phyloP scores from a whole-genome alignment of 2,113 vertebrate species.

The Lanius ludovicianus region DNA sequence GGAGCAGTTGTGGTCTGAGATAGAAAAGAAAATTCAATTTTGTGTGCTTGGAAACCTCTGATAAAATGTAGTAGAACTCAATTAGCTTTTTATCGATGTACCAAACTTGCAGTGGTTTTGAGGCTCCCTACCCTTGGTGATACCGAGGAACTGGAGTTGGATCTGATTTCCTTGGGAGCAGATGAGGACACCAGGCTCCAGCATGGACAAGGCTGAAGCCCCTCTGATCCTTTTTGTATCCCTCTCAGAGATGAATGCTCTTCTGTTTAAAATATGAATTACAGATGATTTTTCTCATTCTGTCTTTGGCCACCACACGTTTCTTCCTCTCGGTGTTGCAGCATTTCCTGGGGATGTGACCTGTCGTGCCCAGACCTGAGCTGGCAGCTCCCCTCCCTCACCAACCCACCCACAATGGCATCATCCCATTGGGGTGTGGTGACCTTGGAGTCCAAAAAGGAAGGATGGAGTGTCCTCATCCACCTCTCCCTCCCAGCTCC shows the following conservation, averaged over 20 bases:
- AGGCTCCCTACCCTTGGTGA: not conserved
- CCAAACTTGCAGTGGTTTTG: not conserved
- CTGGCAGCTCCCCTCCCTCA: not conserved
- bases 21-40: not conserved
- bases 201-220: not conserved
- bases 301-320: not conserved
- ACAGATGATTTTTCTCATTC: not conserved
- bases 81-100: not conserved
- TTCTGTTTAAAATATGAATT: not conserved
- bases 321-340: not conserved
- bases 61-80: not conserved
- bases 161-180: not conserved
- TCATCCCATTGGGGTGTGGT: fast-evolving
- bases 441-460: not conserved
- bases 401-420: fast-evolving
- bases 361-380: not conserved
- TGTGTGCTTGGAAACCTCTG: not conserved
- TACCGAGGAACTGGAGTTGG: not conserved
- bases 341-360: not conserved
- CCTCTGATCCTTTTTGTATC: not conserved
- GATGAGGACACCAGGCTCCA: not conserved
- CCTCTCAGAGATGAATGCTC: not conserved
- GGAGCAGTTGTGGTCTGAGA: constrained; percentile 88
- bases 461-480: not conserved
- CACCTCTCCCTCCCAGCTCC: not conserved